Evolutionary conservation across 37 sponge, comb jelly and placozoan genomes (phyloP).

Genomic region (Theonella swinhoei): DNA sequence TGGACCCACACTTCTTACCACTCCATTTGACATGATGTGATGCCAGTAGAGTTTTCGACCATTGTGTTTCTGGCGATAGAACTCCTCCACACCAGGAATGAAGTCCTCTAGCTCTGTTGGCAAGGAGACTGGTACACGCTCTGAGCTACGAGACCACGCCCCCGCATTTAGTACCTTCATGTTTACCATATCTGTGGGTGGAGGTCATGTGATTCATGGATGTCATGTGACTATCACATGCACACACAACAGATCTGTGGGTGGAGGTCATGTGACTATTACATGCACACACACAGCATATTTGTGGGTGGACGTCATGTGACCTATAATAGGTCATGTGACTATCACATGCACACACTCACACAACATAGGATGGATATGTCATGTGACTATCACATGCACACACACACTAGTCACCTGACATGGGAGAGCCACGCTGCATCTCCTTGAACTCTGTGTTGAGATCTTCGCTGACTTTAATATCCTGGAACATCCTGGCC

Average conservation of each 20-base stretch:
- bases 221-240: not conserved
- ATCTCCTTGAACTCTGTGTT: slow-evolving; percentile 83
- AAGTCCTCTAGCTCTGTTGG: slow-evolving; percentile 92
- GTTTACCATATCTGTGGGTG: slow-evolving; percentile 71
- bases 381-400: not conserved
- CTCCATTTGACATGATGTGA: slow-evolving; percentile 93
- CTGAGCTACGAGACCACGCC: slow-evolving; percentile 91
- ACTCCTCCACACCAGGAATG: slow-evolving; percentile 87
- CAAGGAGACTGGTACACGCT: slow-evolving; percentile 83
- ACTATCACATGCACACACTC: not conserved
- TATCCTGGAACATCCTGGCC: slow-evolving; percentile 95
- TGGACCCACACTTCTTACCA: too few relatives aligned
- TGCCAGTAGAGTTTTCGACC: slow-evolving; percentile 92
- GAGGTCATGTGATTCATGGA: not conserved
- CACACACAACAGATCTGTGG: not conserved
- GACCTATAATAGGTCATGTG: not conserved
- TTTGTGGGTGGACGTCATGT: not conserved
- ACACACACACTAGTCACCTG: slow-evolving; percentile 64
- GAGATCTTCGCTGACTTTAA: slow-evolving; percentile 90
- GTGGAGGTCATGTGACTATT: not conserved
- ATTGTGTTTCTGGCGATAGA: slow-evolving; percentile 80
- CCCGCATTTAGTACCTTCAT: slow-evolving; percentile 93
- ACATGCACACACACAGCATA: not conserved
- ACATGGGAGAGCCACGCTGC: slow-evolving; percentile 51
- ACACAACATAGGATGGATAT: too few relatives aligned